Evolutionary conservation across 2,888 invertebrate genomes (phyloP).

Genomic region (Trachelus tabidus): DNA sequence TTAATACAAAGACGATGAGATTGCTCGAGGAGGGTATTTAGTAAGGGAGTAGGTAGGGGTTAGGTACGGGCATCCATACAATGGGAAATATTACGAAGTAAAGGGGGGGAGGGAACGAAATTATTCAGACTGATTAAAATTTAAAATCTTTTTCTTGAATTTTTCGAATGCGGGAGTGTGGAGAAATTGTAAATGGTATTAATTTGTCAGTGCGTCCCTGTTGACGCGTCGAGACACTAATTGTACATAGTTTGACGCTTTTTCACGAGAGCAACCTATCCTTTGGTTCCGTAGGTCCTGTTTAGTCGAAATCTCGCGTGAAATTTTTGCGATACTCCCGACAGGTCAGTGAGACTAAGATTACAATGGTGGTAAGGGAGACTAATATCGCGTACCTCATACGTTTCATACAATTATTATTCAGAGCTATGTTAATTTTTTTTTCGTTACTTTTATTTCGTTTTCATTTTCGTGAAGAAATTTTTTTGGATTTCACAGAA

Average conservation of each 20-base stretch:
- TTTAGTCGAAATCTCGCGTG: not conserved
- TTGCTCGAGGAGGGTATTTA: conserved; percentile 2
- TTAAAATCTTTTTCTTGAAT: conserved; percentile 9
- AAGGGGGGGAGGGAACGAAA: conserved; percentile 9
- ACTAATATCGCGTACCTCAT: no score
- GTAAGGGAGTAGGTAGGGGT: conserved; percentile 5
- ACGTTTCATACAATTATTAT: no score
- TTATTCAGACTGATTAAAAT: conserved; percentile 32
- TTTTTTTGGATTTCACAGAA: no score
- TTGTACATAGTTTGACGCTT: conserved; percentile 29
- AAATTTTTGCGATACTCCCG: no score
- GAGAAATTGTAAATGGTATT: conserved; percentile 21
- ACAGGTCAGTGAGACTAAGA: no score
- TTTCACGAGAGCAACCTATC: conserved; percentile 7
- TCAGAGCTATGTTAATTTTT: no score
- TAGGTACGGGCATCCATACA: not conserved
- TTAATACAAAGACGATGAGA: conserved; percentile 10
- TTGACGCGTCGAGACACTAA: conserved; percentile 21
- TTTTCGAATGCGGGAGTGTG: conserved; percentile 8
- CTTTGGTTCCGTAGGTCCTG: no score
- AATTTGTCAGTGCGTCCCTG: conserved; percentile 17
- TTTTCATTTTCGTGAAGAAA: no score
- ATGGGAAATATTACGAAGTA: conserved; percentile 8
- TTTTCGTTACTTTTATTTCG: no score
- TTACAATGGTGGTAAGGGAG: no score